phyloP scores from a whole-genome alignment of 2,797 vertebrate species.

The Yasuhikotakia modesta region DNA sequence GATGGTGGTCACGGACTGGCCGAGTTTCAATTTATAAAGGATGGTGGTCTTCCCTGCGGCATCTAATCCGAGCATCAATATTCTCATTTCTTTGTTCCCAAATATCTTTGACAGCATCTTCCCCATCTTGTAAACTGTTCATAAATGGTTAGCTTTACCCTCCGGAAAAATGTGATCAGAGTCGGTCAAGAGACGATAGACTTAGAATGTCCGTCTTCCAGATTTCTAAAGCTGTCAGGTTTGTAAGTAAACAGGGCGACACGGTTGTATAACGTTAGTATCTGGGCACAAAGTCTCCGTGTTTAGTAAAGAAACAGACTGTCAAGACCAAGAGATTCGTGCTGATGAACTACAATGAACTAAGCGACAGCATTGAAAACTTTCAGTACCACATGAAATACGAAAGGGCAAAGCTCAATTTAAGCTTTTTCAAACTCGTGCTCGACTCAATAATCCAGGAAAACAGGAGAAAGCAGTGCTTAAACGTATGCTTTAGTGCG shows the following conservation, averaged over 20 bases:
- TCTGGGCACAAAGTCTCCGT: neutral
- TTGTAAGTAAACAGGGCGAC: conserved; percentile 7
- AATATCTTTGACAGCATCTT: conserved; percentile 99
- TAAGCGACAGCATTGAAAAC: conserved; percentile 17
- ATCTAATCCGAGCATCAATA: conserved; percentile 98
- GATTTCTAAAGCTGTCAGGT: conserved; percentile 4
- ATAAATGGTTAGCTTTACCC: conserved; percentile 73
- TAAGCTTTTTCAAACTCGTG: neutral
- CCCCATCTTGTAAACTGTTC: conserved; percentile 87
- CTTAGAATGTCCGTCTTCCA: neutral
- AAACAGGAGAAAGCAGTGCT: neutral
- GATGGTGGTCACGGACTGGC: conserved; percentile 99
- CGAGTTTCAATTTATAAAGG: conserved; percentile 98
- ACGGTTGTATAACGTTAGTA: neutral
- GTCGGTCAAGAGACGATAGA: neutral
- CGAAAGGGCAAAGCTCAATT: conserved; percentile 11
- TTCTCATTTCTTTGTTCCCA: conserved; percentile 99
- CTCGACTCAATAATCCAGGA: conserved; percentile 22
- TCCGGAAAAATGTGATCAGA: conserved; percentile 24
- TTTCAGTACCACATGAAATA: neutral
- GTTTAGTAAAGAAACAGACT: neutral
- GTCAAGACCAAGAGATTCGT: too few species aligned
- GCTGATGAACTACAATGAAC: neutral
- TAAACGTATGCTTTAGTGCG: neutral
- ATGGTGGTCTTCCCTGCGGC: conserved; percentile 98